phyloP scores from a whole-genome alignment of 2,888 invertebrate species.

The Lymantria dispar region DNA sequence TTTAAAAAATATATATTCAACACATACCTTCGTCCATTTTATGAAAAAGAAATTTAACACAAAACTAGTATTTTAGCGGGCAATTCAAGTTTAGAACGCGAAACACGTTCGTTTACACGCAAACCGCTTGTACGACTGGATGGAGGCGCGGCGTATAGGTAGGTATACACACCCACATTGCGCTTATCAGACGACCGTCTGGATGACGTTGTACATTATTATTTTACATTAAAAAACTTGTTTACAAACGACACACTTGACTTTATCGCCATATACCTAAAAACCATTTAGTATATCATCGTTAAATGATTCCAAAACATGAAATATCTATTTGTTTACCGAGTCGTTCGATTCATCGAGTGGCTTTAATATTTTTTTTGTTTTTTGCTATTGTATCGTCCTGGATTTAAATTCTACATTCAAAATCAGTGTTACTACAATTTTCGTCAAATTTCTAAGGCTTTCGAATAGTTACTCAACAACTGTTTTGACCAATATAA shows the following conservation, averaged over 20 bases:
- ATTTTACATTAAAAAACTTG: constrained; percentile 8
- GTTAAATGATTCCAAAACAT: too few species aligned
- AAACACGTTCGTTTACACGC: constrained; percentile 40
- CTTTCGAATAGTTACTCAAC: too few species aligned
- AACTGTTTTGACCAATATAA: too few species aligned
- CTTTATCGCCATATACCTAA: neutral
- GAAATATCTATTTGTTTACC: too few species aligned
- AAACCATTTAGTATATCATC: too few species aligned
- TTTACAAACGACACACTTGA: constrained; percentile 8
- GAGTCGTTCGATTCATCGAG: too few species aligned
- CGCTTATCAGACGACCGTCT: constrained; percentile 39
- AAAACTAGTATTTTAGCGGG: constrained; percentile 28
- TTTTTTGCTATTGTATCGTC: too few species aligned
- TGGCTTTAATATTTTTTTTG: too few species aligned
- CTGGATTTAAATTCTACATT: too few species aligned
- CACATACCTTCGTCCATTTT: constrained; percentile 45
- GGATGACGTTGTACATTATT: constrained; percentile 31
- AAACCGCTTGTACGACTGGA: constrained; percentile 42
- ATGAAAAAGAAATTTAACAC: constrained; percentile 20
- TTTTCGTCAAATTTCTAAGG: too few species aligned
- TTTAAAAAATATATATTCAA: constrained; percentile 1
- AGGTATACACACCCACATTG: constrained; percentile 40
- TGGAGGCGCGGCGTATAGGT: constrained; percentile 48
- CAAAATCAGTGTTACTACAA: too few species aligned
- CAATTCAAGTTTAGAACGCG: constrained; percentile 30